These are phyloP conservation scores for Tangara arthus DNA, from an alignment of 2,797 vertebrate genomes.

Conservation along the genomic window DNA sequence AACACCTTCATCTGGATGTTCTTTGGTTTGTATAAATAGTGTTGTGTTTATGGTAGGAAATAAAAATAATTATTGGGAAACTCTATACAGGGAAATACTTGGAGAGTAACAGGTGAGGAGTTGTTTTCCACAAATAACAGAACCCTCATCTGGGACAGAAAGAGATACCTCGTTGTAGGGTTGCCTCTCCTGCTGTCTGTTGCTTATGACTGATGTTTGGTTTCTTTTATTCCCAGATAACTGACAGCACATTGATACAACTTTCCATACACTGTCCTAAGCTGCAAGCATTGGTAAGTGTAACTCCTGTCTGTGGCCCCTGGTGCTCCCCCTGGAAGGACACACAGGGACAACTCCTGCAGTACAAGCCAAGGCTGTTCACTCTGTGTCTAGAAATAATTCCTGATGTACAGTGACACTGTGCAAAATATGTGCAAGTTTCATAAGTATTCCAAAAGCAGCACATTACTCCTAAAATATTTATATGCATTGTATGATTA, in stretches of 20 bases:
- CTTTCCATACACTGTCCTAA: constrained; percentile 89
- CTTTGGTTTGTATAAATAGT: neutral
- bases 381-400: neutral
- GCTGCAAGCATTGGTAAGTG: constrained; percentile 88
- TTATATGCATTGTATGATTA: neutral
- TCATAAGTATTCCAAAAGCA: neutral
- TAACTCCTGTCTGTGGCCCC: neutral
- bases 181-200: neutral
- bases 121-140: neutral
- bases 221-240: constrained; percentile 79
- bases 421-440: neutral
- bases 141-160: neutral
- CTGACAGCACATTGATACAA: constrained; percentile 90
- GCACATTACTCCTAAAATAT: neutral
- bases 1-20: neutral
- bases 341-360: neutral
- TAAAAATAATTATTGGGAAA: neutral
- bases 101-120: neutral
- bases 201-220: neutral
- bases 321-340: too few relatives aligned
- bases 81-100: neutral
- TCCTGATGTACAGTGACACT: neutral
- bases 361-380: neutral
- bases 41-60: neutral
- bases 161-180: neutral